Base-by-base conservation (phyloP, 2,113 vertebrate genomes). In the Tautogolabrus adspersus region DNA sequence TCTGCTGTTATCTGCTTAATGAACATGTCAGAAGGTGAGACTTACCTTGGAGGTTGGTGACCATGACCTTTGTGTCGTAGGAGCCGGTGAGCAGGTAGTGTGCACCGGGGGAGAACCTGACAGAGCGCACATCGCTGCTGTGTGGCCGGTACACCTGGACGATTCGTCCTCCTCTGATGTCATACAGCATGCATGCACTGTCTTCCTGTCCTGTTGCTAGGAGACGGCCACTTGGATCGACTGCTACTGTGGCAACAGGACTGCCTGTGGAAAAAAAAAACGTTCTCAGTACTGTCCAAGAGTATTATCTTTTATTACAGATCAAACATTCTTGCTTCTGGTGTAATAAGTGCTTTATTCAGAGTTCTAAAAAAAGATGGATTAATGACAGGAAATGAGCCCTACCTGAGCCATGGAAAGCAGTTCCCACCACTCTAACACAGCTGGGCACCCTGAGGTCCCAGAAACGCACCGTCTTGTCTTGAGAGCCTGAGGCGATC, bases 401-500 rank as follows among this genome's bases (percentile, higher is more conserved):
- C 69, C 4, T 72, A 97, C 98, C 98, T 93, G 98, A 98, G 83
- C 98, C 98, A 52, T 99, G 97, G 90, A 99, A 97, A 0, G 97
- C 96, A 21, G 98, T 98, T 72, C 98, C 98, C 83, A 99, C 97
- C 22, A 99, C 98, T 80, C 97, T 94, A 82, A 99, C 97, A 85
- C 98, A 99, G 91, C 97, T 99, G 72, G 98, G 98, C 63, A 98
- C 97, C 78, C 98, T 94, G 75, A 99, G 90, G 91, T 99, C 98
- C 98, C 98, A 99, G 87, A 99, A 99, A 63, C 98, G 95, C 79
- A 99, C 97, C 0, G 97, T 99, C 89, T 98, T 99, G 91, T 99
- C 98, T 88, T 98, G 98, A 30, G 97, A 99, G 70, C 98, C 97
- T 2, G 97, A 98, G 7, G 98, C 97, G 61, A 99, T 99, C 97